A percentile compares a stretch with the other conserved stretches of the same genome.
phyloP scores from a whole-genome alignment of 1,140 invertebrate genomes.

The Drosophila oshimai region DNA sequence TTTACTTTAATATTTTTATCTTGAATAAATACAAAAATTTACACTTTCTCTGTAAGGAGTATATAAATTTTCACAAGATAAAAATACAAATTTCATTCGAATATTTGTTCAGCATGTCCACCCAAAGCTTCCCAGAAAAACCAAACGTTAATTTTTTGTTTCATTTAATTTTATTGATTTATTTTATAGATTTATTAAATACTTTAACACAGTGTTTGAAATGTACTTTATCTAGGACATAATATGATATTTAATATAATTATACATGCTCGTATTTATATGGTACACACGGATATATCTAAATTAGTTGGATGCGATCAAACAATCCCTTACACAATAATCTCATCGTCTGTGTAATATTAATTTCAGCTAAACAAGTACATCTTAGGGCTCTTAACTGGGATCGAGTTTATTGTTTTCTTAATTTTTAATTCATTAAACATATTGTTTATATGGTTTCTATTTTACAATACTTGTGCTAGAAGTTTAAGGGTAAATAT shows the following conservation, averaged over 20 bases:
- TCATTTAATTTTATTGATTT: constrained; percentile 61
- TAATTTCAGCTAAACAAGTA: constrained; percentile 70
- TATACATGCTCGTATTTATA: constrained; percentile 38
- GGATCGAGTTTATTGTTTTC: constrained; percentile 7
- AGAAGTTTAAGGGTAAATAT: constrained; percentile 32
- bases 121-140: background rate
- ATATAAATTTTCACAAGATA: no score
- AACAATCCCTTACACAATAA: constrained; percentile 55
- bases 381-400: constrained; percentile 65
- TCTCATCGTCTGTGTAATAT: constrained; percentile 45
- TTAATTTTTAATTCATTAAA: background rate
- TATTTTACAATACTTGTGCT: constrained; percentile 72
- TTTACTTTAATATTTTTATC: no score
- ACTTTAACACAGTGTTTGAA: constrained; percentile 81
- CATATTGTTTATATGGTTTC: constrained; percentile 11
- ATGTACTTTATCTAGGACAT: constrained; percentile 73
- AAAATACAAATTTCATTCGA: no score
- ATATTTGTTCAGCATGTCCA: no score
- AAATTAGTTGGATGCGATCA: constrained; percentile 7
- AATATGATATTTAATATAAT: constrained; percentile 58
- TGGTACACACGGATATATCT: constrained; percentile 58
- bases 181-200: constrained; percentile 72
- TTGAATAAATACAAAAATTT: no score
- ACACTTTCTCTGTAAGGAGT: no score
- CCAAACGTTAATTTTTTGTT: background rate